phyloP scores from a whole-genome alignment of 2,113 vertebrate genomes.

The Triplophysa dalaica region DNA sequence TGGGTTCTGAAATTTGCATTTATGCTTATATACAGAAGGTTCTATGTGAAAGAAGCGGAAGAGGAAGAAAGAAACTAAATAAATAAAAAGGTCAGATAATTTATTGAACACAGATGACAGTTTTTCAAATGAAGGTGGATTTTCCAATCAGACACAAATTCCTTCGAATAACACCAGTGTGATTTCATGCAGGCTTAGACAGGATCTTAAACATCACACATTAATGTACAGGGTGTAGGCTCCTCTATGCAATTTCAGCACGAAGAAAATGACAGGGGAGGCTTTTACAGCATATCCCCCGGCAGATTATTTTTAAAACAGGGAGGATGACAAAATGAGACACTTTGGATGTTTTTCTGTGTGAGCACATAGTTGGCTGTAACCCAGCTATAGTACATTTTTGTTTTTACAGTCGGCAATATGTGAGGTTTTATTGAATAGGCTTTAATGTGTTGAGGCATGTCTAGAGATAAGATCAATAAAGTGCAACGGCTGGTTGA shows the following conservation, averaged over 20 bases:
- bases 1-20: too few species aligned
- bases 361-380: neutral
- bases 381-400: neutral
- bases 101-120: neutral
- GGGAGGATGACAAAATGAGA: conserved; percentile 52
- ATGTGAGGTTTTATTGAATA: conserved; percentile 6
- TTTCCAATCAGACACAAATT: neutral
- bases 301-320: conserved; percentile 43
- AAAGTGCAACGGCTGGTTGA: conserved; percentile 35
- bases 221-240: conserved; percentile 46
- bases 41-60: neutral
- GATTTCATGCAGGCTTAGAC: conserved; percentile 33
- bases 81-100: neutral
- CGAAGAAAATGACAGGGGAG: conserved; percentile 48
- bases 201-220: conserved; percentile 41
- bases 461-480: neutral
- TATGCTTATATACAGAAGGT: too few species aligned
- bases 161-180: neutral
- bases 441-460: conserved; percentile 18
- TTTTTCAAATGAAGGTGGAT: neutral
- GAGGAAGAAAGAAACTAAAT: neutral
- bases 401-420: neutral
- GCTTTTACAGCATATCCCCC: conserved; percentile 53
- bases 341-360: conserved; percentile 28
- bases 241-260: conserved; percentile 39